Base-by-base conservation (phyloP, 2,797 vertebrate genomes). In the Tarsius wallacei region DNA sequence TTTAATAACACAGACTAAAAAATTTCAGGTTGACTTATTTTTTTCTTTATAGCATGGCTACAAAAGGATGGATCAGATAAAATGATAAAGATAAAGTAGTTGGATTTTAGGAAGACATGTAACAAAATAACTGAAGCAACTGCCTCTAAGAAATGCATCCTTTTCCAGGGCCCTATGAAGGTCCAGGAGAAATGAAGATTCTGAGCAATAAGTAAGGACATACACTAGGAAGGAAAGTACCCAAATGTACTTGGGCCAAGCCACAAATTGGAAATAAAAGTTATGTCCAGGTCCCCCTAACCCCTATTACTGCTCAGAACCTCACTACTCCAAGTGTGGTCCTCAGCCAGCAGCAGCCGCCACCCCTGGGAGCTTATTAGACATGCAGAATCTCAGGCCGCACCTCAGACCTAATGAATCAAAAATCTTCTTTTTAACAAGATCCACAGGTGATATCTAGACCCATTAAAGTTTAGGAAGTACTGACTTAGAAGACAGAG, bases 351-450 rank as follows among this genome's bases (percentile, higher is more conserved):
- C n/a, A 53, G 36, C 51, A n/a, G 61, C n/a, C 2, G 0, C 51
- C 15, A 8, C 70, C 70, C 53, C 6, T 7, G 22, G 51, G 31
- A 91, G 28, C 61, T 80, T 93, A 71, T 59, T 49, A 71, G 71
- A 84, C 83, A 81, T 7, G 55, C 33, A 61, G 76, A 59, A 61
- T 28, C 68, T 80, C 59, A 15, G 80, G 70, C 19, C 66, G 51
- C 61, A 16, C n/a, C n/a, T 90, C 78, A 31, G 49, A 63, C 22
- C 66, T 74, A 93, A 90, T 42, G 36, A 87, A 71, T 68, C 59
- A 31, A 92, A 42, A 95, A 85, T 49, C 71, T 91, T 57, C 80
- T 73, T 87, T 95, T 97, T 96, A 87, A 96, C 83, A 94, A 96
- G 93, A 71, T 84, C 81, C 85, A 66, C 70, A 55, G 57, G 70